phyloP scores from a whole-genome alignment of 1,140 invertebrate genomes.

The Rhynchophorus ferrugineus region DNA sequence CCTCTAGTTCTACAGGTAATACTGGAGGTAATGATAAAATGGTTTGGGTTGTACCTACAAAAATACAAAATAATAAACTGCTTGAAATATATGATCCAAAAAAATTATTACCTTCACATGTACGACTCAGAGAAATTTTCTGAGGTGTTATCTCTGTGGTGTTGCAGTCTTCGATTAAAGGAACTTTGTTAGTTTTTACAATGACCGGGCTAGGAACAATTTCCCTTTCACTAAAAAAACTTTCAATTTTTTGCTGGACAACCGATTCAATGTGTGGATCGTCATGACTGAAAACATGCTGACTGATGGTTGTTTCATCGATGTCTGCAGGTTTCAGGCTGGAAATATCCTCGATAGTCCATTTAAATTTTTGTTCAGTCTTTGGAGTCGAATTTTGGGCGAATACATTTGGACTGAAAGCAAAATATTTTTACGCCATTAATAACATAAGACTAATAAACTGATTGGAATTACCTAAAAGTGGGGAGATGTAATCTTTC shows the following conservation, averaged over 20 bases:
- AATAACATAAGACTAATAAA: not conserved
- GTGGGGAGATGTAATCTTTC: constrained; percentile 34
- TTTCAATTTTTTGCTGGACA: constrained; percentile 37
- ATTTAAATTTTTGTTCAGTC: constrained; percentile 35
- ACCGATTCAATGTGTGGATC: constrained; percentile 27
- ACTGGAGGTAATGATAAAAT: constrained; percentile 32
- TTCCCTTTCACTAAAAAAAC: constrained; percentile 34
- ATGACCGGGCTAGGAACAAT: constrained; percentile 38
- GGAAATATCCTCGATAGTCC: constrained; percentile 39
- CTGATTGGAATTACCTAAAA: constrained; percentile 32
- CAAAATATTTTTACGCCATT: not conserved
- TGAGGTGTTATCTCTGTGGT: not conserved
- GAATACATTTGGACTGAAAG: constrained; percentile 36
- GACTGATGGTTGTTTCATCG: constrained; percentile 33
- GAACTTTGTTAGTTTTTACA: constrained; percentile 16
- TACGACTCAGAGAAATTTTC: not conserved
- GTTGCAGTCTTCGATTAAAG: constrained; percentile 23
- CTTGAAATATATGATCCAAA: not conserved
- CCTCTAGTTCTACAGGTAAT: constrained; percentile 52
- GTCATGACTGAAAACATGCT: constrained; percentile 29
- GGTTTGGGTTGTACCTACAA: constrained; percentile 30
- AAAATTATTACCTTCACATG: constrained; percentile 11
- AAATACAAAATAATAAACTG: constrained; percentile 1
- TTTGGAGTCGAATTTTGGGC: constrained; percentile 30
- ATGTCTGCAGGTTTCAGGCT: constrained; percentile 37